Percentiles rank a stretch among this genome's conserved stretches.
phyloP scores from a whole-genome alignment of 2,888 invertebrate species.

The Tenthredo livida region DNA sequence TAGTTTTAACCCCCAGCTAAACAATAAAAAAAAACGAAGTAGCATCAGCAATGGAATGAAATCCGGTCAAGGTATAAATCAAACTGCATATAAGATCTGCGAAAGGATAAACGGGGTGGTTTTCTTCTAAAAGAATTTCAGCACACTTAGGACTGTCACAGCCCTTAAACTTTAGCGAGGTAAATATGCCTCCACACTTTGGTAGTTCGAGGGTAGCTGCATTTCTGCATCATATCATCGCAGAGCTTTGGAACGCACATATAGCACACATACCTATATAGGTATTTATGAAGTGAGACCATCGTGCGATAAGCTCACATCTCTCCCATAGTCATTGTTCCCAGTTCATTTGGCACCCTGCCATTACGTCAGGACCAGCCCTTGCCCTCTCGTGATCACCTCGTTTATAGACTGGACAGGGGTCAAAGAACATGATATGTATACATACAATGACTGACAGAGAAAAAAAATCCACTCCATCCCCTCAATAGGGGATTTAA shows the following conservation, averaged over 20 bases:
- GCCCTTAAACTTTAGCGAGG: background rate
- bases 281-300: background rate
- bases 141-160: background rate
- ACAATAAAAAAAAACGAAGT: background rate
- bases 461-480: background rate
- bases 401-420: background rate
- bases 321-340: conserved; percentile 46
- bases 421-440: conserved; percentile 9
- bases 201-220: background rate
- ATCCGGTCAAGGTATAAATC: background rate
- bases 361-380: conserved; percentile 13
- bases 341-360: conserved; percentile 41
- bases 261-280: too few species aligned
- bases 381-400: background rate
- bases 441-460: background rate
- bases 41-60: background rate
- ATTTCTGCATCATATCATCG: background rate
- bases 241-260: conserved; percentile 21
- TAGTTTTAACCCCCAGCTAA: background rate
- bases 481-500: background rate
- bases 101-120: background rate
- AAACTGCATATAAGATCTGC: background rate
- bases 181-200: conserved; percentile 4
- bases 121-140: background rate
- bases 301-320: conserved; percentile 19